Base-by-base conservation (phyloP, 2,888 invertebrate genomes). In the Drosophila falleni region DNA sequence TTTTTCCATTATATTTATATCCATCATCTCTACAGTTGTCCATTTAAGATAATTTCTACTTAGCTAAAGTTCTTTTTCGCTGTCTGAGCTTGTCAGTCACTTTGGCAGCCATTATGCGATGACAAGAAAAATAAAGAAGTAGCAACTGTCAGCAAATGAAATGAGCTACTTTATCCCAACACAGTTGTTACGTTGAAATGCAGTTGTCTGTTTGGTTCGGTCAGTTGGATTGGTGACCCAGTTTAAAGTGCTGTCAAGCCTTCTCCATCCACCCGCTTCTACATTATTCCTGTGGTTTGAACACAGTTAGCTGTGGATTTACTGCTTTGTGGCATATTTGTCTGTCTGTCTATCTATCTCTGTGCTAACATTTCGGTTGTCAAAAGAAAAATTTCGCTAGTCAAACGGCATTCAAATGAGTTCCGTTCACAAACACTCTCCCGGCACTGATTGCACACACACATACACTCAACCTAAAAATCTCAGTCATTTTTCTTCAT, bases 371-470 rank as follows among this genome's bases (percentile, higher is more conserved):
- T 76, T 71, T 68, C 67, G 64, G 60, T 70, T 74, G 70, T 69
- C 74, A 87, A 78, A 78, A 64, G 72, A 71, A 68, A 49, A 73
- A 74, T 74, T 64, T 60, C 33, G 39, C 61, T 49, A 82, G 80
- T 85, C 81, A 81, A 89, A 89, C 84, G 81, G 73, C 75, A 84
- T 89, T 84, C 83, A 84, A 84, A 84, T 84, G 66, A 87, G 85
- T 87, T 84, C 83, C 83, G 89, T 47, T 87, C 72, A 67, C 86
- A 73, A 87, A 73, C 78, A 80, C 69, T 55, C 31, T 53, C 49
- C 50, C 53, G 35, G 63, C 71, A 63, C 76, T 89, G 89, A 87
- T 89, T 87, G 75, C 68, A 75, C 44, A 13, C 31, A 49, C 35
- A 56, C 23, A 33, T 2, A 5, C 35, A 46, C 35, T 50, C 23